Conservation (phyloP, 2,888 invertebrate genomes). For the Nomada flava region DNA sequence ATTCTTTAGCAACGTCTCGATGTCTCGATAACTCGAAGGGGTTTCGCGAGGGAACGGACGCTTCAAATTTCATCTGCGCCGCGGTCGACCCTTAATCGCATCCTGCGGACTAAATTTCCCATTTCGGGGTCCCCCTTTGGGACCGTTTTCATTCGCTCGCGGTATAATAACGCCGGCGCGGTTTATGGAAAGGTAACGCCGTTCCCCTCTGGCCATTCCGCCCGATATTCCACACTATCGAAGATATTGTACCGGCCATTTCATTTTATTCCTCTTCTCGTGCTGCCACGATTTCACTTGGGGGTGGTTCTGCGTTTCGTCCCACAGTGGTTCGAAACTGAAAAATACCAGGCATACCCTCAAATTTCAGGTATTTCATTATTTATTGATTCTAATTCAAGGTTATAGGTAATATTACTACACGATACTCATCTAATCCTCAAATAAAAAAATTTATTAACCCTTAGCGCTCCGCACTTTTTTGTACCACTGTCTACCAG, state of each 20-base stretch:
- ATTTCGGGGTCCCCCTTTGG: slow-evolving; percentile 58
- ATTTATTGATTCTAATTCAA: too few species aligned
- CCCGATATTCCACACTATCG: slow-evolving; percentile 21
- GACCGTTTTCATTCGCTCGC: slow-evolving; percentile 58
- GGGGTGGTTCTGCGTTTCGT: too few species aligned
- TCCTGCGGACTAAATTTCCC: slow-evolving; percentile 71
- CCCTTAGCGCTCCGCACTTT: too few species aligned
- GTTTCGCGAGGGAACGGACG: slow-evolving; percentile 42
- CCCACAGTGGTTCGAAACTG: too few species aligned
- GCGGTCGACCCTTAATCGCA: slow-evolving; percentile 67
- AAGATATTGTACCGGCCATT: neutral
- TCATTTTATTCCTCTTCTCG: too few species aligned
- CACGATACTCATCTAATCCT: too few species aligned
- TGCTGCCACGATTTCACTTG: too few species aligned
- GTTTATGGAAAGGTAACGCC: slow-evolving; percentile 27
- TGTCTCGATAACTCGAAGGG: slow-evolving; percentile 47
- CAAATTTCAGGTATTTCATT: too few species aligned
- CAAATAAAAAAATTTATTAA: too few species aligned
- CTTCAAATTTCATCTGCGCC: slow-evolving; percentile 69
- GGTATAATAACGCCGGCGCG: slow-evolving; percentile 54
- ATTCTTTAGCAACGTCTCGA: neutral
- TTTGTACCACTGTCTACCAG: too few species aligned
- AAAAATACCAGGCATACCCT: too few species aligned
- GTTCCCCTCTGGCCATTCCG: slow-evolving; percentile 25
- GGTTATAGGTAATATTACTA: too few species aligned